Evolutionary conservation across 2,797 vertebrate genomes (phyloP), one percentile per base, ranked within the genome.

Genomic region (Syngnathus rostellatus): DNA sequence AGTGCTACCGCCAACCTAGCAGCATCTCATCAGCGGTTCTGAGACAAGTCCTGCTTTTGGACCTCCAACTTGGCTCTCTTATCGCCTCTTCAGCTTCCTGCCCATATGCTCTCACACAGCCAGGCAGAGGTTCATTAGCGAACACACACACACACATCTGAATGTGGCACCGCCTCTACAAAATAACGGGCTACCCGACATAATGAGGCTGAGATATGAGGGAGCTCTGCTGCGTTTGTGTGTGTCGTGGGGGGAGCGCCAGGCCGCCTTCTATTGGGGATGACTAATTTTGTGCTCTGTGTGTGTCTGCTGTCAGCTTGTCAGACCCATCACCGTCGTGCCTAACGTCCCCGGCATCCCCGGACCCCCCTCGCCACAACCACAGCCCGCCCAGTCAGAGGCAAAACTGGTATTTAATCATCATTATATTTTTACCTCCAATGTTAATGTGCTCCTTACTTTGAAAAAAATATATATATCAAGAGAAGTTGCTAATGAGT

Each of bases 301-400:
- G 70, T 90, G 81, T 91, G 70, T 87, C 62, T 83, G 76, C 88
- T 81, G 82, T 90, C 91, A 99, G 96, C 92, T 97, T 86, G 95
- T 98, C 93, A 95, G 96, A 93, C 96, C 96, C 86, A 93, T 98
- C 93, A 95, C 96, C 93, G 89, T 96, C 89, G 94, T 98, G 95
- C 97, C 95, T 93, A 96, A 93, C 84, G 91, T 98, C 84, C 95
- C 95, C 77, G 96, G 95, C 83, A 98, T 98, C 84, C 96, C 96
- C 82, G 97, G 97, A 85, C 96, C 97, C 86, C 94, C 94, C 70
- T 97, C 96, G 76, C 95, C 96, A 81, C 94, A 94, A 70, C 92
- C 94, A 38, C 77, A 71, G 72, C 78, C 77, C 75, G 88, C 92
- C 89, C 96, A 98, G 89, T 97, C 97, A 88, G 95, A 99, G 88